Evolutionary conservation across 1,140 invertebrate species (phyloP).

Genomic region (Drosophila navojoa): DNA sequence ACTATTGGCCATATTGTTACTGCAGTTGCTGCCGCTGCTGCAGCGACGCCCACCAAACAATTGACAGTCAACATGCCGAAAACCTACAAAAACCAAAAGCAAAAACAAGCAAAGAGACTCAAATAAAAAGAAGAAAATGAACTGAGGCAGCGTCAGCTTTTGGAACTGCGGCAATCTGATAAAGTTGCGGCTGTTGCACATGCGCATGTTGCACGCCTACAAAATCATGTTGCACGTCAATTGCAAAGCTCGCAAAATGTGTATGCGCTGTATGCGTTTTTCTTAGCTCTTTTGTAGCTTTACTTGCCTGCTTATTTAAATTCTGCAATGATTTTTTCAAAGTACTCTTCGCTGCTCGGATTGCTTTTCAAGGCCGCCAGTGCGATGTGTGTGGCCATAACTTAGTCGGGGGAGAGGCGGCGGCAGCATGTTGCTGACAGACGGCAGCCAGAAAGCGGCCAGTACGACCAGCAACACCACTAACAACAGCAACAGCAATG

Average conservation of each 20-base stretch:
- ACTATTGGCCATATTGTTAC: slow-evolving; percentile 54
- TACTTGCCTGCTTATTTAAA: slow-evolving; percentile 70
- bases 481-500: slow-evolving; percentile 2
- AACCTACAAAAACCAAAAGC: slow-evolving; percentile 26
- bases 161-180: slow-evolving; percentile 67
- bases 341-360: slow-evolving; percentile 52
- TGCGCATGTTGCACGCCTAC: slow-evolving; percentile 84
- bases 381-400: slow-evolving; percentile 65
- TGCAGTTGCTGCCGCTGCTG: slow-evolving; percentile 39
- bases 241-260: slow-evolving; percentile 70
- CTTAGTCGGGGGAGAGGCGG: slow-evolving; percentile 16
- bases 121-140: slow-evolving; percentile 35
- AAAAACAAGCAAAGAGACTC: slow-evolving; percentile 15
- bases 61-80: slow-evolving; percentile 76
- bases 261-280: slow-evolving; percentile 31
- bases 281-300: slow-evolving; percentile 13
- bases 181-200: slow-evolving; percentile 77
- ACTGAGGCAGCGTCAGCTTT: slow-evolving; percentile 36
- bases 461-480: slow-evolving; percentile 19
- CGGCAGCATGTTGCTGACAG: slow-evolving; percentile 62
- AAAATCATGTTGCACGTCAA: slow-evolving; percentile 84
- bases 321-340: slow-evolving; percentile 77
- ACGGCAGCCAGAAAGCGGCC: slow-evolving; percentile 73
- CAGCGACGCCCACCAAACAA: slow-evolving; percentile 77
- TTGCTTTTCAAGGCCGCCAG: slow-evolving; percentile 64